Conservation (phyloP, 2,888 invertebrate genomes). For the Adelphocoris suturalis region DNA sequence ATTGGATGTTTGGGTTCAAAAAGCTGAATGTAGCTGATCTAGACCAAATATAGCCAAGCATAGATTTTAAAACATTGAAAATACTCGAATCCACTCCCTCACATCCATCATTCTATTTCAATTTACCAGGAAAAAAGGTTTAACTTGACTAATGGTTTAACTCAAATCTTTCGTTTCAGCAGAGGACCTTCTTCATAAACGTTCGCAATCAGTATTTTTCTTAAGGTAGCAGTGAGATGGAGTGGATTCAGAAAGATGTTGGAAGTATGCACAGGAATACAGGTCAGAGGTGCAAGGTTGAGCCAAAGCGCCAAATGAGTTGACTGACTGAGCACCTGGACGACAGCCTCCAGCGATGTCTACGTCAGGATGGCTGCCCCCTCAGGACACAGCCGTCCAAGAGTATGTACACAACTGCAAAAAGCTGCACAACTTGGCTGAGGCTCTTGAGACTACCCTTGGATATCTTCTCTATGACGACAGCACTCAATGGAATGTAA, state of each 20-base stretch:
- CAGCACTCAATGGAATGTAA: constrained; percentile 72
- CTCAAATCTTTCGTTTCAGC: too few relatives aligned
- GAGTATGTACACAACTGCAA: constrained; percentile 74
- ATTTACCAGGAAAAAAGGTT: too few relatives aligned
- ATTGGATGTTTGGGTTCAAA: too few relatives aligned
- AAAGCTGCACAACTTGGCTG: constrained; percentile 72
- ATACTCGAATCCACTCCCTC: too few relatives aligned
- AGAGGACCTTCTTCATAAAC: too few relatives aligned
- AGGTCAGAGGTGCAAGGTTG: neutral
- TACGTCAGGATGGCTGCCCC: constrained; percentile 73
- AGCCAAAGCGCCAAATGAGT: neutral
- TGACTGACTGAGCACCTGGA: neutral
- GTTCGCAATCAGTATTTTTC: too few relatives aligned
- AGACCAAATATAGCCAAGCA: too few relatives aligned
- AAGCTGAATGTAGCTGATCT: too few relatives aligned
- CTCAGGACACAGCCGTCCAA: constrained; percentile 74
- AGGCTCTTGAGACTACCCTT: constrained; percentile 73
- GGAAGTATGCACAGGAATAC: neutral
- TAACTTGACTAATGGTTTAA: too few relatives aligned
- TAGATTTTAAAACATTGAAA: too few relatives aligned
- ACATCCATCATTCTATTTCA: too few relatives aligned
- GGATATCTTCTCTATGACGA: constrained; percentile 73
- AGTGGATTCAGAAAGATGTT: neutral
- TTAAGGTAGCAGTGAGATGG: neutral
- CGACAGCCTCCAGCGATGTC: neutral